These are phyloP conservation scores for Echiichthys vipera DNA, from an alignment of 2,797 vertebrate genomes.

Conservation along the genomic window DNA sequence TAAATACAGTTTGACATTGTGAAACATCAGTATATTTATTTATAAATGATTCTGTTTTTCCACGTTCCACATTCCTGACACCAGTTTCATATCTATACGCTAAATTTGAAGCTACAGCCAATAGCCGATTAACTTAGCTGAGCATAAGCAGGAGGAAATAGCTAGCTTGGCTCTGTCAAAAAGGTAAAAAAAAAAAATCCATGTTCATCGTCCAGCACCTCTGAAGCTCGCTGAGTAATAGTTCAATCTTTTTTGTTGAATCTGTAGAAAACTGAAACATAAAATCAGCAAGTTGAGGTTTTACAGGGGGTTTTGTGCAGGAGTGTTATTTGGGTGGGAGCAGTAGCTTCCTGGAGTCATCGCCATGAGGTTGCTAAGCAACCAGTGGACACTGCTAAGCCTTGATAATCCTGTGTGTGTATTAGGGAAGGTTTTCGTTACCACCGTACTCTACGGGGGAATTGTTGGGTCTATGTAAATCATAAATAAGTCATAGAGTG, in stretches of 20 bases:
- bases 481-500: no score
- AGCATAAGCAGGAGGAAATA: background rate
- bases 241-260: background rate
- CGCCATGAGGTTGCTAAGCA: constrained; percentile 23
- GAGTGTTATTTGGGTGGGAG: background rate
- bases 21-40: no score
- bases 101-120: background rate
- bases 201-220: background rate
- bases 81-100: background rate
- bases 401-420: constrained; percentile 6
- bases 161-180: background rate
- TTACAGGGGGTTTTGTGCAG: background rate
- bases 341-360: constrained; percentile 9
- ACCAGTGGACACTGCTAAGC: constrained; percentile 19
- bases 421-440: no score
- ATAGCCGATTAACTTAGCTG: background rate
- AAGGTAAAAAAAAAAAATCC: constrained; percentile 20
- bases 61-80: background rate
- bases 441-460: no score
- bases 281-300: background rate
- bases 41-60: no score
- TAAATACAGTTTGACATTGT: constrained; percentile 2
- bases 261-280: background rate
- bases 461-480: no score
- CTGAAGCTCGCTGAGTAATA: constrained; percentile 21